Evolutionary conservation across 1,140 invertebrate species (phyloP).

Genomic region (Euglossa dilemma): DNA sequence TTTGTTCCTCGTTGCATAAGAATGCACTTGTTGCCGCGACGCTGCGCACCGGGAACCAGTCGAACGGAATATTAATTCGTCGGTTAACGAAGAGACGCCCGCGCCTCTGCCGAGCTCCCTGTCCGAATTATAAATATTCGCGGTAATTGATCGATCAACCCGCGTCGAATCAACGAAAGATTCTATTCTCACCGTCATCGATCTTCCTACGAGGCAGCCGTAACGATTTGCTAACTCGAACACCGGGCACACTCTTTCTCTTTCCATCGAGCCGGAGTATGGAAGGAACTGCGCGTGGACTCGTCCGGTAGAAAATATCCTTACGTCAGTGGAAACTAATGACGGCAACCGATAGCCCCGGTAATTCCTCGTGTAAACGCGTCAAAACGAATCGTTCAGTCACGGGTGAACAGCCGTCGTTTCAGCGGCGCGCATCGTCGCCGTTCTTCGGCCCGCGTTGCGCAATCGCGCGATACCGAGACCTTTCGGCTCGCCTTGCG

Average conservation of each 20-base stretch:
- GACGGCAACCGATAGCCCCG: background rate
- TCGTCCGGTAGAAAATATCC: slow-evolving; percentile 9
- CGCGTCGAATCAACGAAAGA: slow-evolving; percentile 10
- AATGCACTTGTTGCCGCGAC: slow-evolving; percentile 23
- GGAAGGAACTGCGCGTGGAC: background rate
- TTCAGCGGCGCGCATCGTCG: background rate
- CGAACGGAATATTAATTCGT: slow-evolving; percentile 11
- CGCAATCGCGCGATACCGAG: background rate
- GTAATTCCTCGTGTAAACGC: slow-evolving; percentile 32
- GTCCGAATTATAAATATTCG: background rate
- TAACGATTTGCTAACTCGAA: slow-evolving; percentile 26
- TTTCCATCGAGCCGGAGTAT: background rate
- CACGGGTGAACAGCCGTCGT: background rate
- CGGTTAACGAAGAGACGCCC: background rate
- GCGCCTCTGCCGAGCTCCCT: too few relatives aligned
- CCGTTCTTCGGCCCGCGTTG: background rate
- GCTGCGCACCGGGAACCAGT: background rate
- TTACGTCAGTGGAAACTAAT: slow-evolving; percentile 28
- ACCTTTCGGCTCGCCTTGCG: slow-evolving; percentile 5
- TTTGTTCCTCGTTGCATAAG: slow-evolving; percentile 44
- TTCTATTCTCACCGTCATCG: slow-evolving; percentile 28
- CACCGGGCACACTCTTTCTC: background rate
- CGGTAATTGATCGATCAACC: slow-evolving; percentile 33
- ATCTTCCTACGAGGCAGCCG: background rate
- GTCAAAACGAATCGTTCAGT: slow-evolving; percentile 26